Conservation (phyloP, 2,797 vertebrate genomes). For the Odontamblyopus rebecca region DNA sequence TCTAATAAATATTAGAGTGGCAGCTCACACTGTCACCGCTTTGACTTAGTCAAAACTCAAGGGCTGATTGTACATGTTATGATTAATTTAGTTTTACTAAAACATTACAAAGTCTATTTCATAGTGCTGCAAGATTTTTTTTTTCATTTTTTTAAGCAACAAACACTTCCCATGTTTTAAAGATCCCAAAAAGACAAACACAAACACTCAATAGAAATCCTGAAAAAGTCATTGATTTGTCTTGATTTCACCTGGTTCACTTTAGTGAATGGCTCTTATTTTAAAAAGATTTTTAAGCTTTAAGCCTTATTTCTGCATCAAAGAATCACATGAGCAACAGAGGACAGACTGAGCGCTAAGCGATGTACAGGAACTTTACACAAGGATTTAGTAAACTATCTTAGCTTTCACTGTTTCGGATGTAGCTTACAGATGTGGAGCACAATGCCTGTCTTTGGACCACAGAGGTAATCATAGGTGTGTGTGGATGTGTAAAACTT, state of each 20-base stretch:
- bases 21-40: constrained; percentile 58
- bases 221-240: constrained; percentile 71
- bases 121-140: constrained; percentile 57
- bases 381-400: constrained; percentile 55
- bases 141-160: constrained; percentile 56
- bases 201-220: constrained; percentile 68
- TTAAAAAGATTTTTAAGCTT: constrained; percentile 40
- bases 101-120: constrained; percentile 43
- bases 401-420: constrained; percentile 62
- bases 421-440: constrained; percentile 70
- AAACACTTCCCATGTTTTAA: constrained; percentile 63
- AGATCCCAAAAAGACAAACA: constrained; percentile 60
- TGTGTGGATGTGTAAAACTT: constrained; percentile 70
- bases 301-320: constrained; percentile 58
- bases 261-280: constrained; percentile 65
- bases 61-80: constrained; percentile 75
- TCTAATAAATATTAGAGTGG: constrained; percentile 75
- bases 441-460: constrained; percentile 78
- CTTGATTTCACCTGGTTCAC: constrained; percentile 53
- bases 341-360: constrained; percentile 63
- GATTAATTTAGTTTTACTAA: constrained; percentile 69
- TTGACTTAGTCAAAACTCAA: constrained; percentile 66
- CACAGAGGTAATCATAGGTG: constrained; percentile 77
- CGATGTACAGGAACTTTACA: constrained; percentile 67
- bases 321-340: constrained; percentile 70